Base-by-base conservation (phyloP, 2,797 vertebrate genomes). In the Melanotaenia trifasciata region DNA sequence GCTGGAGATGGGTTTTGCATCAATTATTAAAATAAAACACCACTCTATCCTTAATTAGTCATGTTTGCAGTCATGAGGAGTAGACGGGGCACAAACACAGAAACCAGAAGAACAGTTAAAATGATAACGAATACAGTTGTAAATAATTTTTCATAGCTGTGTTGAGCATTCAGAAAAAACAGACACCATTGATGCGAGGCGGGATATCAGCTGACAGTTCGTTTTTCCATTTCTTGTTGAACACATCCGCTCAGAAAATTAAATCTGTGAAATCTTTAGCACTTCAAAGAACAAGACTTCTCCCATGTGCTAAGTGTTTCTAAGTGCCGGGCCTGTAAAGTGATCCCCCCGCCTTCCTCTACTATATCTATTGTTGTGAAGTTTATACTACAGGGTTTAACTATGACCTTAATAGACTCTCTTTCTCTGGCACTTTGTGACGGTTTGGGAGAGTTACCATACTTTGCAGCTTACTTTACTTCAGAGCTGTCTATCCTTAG, bases 321-420 rank as follows among this genome's bases (percentile, higher is more conserved):
- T 61, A 84, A 79, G 71, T 80, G 80, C 53, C 59, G 51, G 63
- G 71, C 58, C 76, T 47, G 69, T 66, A 72, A 81, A 81, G 69
- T 43, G 69, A 50, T 4, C 24, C 50, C 24, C 45, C 45, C 51
- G 1, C 47, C n/a, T 43, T 24, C 43, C 38, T 61, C 36, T 57
- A 10, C 66, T 79, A 57, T 73, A 86, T 73, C 67, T 67, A 10
- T 71, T 80, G 76, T 78, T 84, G 79, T 84, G 71, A 77, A 79
- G 66, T 45, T 40, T 70, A 74, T 75, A 74, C 80, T 57, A 66
- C 70, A 70, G 63, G 78, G 78, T 86, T 84, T 85, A 83, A 76
- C 83, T 81, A 69, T 87, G 84, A 89, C 86, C 85, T 87, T 74
- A 79, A 72, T 79, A 74, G 65, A 87, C 72, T 81, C 72, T 81